A percentile compares a stretch with the other conserved stretches of the same genome.
These are phyloP conservation scores for Caenorhabditis sp. DNA, from an alignment of 2,888 invertebrate species.

Conservation along the genomic window DNA sequence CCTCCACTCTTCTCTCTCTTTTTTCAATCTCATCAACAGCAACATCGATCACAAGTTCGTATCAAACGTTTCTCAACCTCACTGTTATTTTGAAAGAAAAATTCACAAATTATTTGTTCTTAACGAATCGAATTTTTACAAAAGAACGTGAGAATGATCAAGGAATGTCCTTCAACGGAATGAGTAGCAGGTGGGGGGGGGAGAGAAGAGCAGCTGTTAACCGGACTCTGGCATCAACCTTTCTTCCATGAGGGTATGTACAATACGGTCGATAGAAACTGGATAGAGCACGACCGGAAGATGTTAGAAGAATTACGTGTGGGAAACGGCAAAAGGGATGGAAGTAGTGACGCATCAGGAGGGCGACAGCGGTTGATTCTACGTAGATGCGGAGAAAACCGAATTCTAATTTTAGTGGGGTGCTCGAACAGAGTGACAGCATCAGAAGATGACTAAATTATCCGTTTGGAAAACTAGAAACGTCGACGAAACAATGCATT, in stretches of 20 bases:
- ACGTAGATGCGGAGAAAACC: not conserved
- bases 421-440: conserved; percentile 14
- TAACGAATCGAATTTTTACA: not conserved
- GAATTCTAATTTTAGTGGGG: conserved; percentile 8
- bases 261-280: too few species aligned
- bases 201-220: conserved; percentile 10
- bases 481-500: conserved; percentile 4
- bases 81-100: too few species aligned
- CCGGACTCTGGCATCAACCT: too few species aligned
- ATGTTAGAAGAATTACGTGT: conserved; percentile 17
- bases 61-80: not conserved
- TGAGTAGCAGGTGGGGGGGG: conserved; percentile 21
- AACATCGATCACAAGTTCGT: not conserved
- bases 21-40: not conserved
- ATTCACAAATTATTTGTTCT: not conserved
- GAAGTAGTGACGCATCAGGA: conserved; percentile 1
- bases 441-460: conserved; percentile 25
- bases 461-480: conserved; percentile 13
- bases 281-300: too few species aligned
- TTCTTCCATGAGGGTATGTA: too few species aligned
- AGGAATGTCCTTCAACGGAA: conserved; percentile 9
- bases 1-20: conserved; percentile 4
- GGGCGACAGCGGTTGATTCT: not conserved
- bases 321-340: not conserved
- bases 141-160: not conserved